Percentiles rank a stretch among this genome's conserved stretches.
phyloP scores from a whole-genome alignment of 2,113 vertebrate species.

The Brachypteracias leptosomus region DNA sequence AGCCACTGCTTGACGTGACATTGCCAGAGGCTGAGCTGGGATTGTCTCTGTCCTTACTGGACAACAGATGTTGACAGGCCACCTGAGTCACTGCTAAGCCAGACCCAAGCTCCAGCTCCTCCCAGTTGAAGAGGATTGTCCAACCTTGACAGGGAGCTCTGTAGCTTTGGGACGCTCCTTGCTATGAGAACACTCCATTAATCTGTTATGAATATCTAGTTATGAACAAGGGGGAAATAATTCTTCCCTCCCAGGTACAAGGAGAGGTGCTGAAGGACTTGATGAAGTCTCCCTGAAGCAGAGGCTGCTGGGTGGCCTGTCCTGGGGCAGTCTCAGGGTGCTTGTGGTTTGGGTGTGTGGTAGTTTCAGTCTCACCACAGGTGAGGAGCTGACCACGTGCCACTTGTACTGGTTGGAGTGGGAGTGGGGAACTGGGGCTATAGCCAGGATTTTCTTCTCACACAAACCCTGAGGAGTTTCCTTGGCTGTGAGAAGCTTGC shows the following conservation, averaged over 20 bases:
- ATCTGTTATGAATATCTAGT: not conserved
- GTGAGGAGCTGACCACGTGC: no score
- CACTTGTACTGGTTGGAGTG: not conserved
- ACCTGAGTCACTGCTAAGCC: not conserved
- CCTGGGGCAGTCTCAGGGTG: not conserved
- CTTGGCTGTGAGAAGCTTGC: not conserved
- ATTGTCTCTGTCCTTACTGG: not conserved
- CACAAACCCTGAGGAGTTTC: not conserved
- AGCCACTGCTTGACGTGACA: not conserved
- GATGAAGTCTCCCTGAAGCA: not conserved
- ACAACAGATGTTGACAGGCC: not conserved
- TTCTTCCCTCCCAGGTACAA: not conserved
- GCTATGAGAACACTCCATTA: fast-evolving
- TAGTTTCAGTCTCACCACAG: not conserved
- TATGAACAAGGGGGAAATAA: not conserved
- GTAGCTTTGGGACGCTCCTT: not conserved
- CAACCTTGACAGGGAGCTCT: not conserved
- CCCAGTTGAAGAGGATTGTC: not conserved
- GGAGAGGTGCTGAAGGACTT: not conserved
- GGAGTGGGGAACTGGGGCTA: not conserved
- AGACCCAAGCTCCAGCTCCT: not conserved
- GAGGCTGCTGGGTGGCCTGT: not conserved
- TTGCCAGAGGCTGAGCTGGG: not conserved
- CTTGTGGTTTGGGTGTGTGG: no score
- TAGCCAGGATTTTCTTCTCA: not conserved